Base-by-base conservation (phyloP, 2,113 vertebrate species). In the Pseudorasbora parva region DNA sequence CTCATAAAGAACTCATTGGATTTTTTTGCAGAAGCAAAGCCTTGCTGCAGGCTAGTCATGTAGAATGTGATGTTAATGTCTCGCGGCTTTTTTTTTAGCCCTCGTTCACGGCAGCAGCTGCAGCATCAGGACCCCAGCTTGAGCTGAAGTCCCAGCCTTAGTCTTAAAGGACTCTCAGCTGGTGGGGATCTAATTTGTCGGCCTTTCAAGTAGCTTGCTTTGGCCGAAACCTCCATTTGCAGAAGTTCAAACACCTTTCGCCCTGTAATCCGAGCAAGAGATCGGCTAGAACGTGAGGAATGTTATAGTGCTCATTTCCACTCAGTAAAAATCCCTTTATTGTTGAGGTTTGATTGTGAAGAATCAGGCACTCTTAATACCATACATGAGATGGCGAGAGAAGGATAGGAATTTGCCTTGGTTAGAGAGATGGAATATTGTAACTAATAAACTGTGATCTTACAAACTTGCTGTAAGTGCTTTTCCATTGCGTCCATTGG, bases 91-190 rank as follows among this genome's bases (percentile, higher is more conserved):
- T 51, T 11, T 51, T 74, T 51, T 25, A 74, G 72, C 47, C 14
- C 41, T 41, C 10, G 57, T 23, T 74, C 33, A 43, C 66, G 51
- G 51, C 45, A 47, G 45, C 45, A 83, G 66, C 37, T 14, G 54
- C 41, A 81, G 41, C 30, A 68, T 30, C 64, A 2, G 64, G 15
- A 23, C 56, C 66, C 83, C 73, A 23, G 69, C 60, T 37, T 45
- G 43, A 84, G 86, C 85, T 88, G 89, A 91, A 54, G 86, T 91
- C 86, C 79, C 87, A 88, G 92, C 89, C 91, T 89, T 91, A 88
- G 90, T 86, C 85, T 86, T 86, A 89, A 88, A 85, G 87, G 89
- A 89, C 72, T 75, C 84, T 86, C 82, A 72, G 90, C 87, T 89
- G 51, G 64, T 76, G 77, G 84, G 33, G 86, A 85, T 87, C 71